Conservation (phyloP, 2,797 vertebrate species). For the Sphenodon punctatus region DNA sequence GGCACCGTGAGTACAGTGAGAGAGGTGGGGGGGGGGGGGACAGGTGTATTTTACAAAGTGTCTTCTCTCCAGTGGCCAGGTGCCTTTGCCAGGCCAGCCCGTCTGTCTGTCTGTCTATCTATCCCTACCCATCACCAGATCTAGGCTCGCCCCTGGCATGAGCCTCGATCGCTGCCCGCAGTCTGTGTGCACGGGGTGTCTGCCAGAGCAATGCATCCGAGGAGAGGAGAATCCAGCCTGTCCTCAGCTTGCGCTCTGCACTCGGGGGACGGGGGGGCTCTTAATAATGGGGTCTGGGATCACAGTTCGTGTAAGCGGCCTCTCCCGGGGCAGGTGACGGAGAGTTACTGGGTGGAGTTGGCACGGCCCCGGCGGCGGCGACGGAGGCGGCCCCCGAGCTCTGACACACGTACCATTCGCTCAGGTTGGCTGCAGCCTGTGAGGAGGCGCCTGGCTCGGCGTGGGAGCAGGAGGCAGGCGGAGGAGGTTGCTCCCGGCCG, state of each 20-base stretch:
- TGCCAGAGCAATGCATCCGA: too few species aligned
- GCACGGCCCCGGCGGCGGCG: conserved; percentile 74
- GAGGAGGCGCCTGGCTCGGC: conserved; percentile 82
- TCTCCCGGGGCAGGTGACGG: conserved; percentile 79
- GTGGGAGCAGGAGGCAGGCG: conserved; percentile 78
- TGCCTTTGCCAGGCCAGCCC: too few species aligned
- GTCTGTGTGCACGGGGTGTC: too few species aligned
- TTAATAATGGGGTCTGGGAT: conserved; percentile 78
- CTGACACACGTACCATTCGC: conserved; percentile 98
- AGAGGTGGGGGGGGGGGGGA: not conserved
- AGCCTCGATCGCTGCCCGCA: not conserved
- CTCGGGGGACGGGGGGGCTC: too few species aligned
- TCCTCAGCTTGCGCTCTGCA: too few species aligned
- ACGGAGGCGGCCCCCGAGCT: conserved; percentile 84
- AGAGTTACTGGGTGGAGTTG: conserved; percentile 77
- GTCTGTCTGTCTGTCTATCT: too few species aligned
- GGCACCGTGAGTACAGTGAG: not conserved
- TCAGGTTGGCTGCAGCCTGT: conserved; percentile 87
- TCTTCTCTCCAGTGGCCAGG: not conserved
- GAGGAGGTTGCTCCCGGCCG: conserved; percentile 83
- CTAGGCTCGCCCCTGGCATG: not conserved
- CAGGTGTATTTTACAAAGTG: not conserved
- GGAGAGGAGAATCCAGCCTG: too few species aligned
- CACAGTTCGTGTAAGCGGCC: conserved; percentile 75
- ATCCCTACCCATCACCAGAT: too few species aligned